Evolutionary conservation across 2,888 invertebrate species (phyloP).

Genomic region (Onthophagus sagittarius): DNA sequence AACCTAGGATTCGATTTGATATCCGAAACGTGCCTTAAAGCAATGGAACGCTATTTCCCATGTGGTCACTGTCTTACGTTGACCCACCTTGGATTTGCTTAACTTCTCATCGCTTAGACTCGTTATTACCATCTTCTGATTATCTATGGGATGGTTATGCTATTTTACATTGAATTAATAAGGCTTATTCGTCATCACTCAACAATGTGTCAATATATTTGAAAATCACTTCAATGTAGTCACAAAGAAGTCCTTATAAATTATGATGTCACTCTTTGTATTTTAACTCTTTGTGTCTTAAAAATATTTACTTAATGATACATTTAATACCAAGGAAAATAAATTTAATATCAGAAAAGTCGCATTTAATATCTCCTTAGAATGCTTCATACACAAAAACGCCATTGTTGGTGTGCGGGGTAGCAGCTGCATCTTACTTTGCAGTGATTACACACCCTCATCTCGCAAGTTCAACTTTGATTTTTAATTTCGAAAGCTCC

Average conservation of each 20-base stretch:
- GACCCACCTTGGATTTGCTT: not conserved
- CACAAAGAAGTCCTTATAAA: not conserved
- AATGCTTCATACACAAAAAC: not conserved
- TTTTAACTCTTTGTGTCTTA: too few species aligned
- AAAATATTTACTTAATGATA: too few species aligned
- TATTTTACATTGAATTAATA: too few species aligned
- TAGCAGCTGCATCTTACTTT: not conserved
- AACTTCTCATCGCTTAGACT: not conserved
- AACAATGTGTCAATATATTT: too few species aligned
- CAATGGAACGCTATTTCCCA: not conserved
- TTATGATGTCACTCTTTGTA: not conserved
- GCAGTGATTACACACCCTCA: not conserved
- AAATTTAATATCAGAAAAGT: not conserved
- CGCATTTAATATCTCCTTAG: not conserved
- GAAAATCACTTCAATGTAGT: not conserved
- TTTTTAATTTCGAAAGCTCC: not conserved
- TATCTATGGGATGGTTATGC: too few species aligned
- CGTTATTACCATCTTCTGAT: too few species aligned
- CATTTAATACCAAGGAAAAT: not conserved
- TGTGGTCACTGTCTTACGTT: not conserved
- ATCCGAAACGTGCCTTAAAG: not conserved
- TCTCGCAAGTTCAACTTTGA: not conserved
- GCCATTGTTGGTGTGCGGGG: not conserved
- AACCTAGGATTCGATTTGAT: not conserved
- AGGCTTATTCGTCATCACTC: too few species aligned